Base-by-base conservation (phyloP, 2,797 vertebrate genomes). In the Catostomus latipinnis region DNA sequence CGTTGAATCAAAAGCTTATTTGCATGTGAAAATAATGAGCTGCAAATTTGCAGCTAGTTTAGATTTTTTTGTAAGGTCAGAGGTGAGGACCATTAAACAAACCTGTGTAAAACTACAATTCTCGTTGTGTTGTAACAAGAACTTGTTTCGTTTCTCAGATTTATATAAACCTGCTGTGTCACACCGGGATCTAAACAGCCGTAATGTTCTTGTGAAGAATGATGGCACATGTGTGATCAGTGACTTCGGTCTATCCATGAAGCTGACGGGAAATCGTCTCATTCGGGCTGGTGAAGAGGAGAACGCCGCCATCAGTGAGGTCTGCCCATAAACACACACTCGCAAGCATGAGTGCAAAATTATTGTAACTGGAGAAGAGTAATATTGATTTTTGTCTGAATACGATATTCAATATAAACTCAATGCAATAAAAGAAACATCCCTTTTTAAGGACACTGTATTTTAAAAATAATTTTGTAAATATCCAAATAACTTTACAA, bases 211-310 rank as follows among this genome's bases (percentile, higher is more conserved):
- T 84, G 96, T 99, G 5, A 96, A 96, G 81, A 94, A 93, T 0
- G 96, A 98, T 50, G 94, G 96, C 75, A 96, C 94, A 0, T 97
- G 96, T 82, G 96, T 98, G 1, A 96, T 98, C 70, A 96, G 96
- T 0, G 97, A 98, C 87, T 98, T 97, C 22, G 97, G 97, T 0
- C 92, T 98, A 81, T 98, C 96, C 78, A 97, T 98, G 97, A 96
- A 92, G 54, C 89, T 98, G 75, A 97, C 96, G 2, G 96, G 96
- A 78, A 96, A 94, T 83, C 91, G 94, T 43, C 86, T 96, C 71
- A 94, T 95, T 16, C 93, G 94, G 16, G 94, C 94, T 0, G 96
- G 96, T 53, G 97, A 98, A 65, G 95, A 98, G 13, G 96, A 98
- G 83, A 96, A 96, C 9, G 93, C 96, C 69, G 95, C 97, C 71